Evolutionary conservation across 2,888 invertebrate genomes (phyloP).

Genomic region (Epirrita christyi): DNA sequence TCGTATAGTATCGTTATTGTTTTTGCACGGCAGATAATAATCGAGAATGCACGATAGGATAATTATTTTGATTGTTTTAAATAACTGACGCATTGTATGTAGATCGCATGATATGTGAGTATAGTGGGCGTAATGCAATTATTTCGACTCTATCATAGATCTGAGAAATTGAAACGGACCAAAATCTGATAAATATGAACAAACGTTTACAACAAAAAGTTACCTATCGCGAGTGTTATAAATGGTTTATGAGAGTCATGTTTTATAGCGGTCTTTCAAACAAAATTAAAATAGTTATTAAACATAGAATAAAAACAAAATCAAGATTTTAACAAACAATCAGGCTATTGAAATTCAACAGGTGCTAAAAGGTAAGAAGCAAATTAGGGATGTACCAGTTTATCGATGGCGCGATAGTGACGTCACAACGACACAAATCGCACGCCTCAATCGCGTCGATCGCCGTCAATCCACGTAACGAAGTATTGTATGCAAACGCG

Average conservation of each 20-base stretch:
- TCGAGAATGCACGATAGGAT: constrained; percentile 50
- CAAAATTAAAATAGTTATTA: constrained; percentile 17
- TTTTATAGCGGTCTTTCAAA: background rate
- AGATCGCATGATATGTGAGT: constrained; percentile 41
- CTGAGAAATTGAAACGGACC: constrained; percentile 37
- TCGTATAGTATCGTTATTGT: constrained; percentile 48
- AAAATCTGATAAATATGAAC: constrained; percentile 30
- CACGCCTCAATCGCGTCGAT: constrained; percentile 60
- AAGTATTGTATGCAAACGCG: constrained; percentile 77
- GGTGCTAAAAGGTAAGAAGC: constrained; percentile 61
- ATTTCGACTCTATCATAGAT: constrained; percentile 38
- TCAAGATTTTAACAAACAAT: constrained; percentile 1
- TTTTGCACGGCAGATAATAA: constrained; percentile 50
- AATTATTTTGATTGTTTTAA: constrained; percentile 58
- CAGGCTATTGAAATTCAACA: constrained; percentile 47
- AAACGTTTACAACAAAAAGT: constrained; percentile 26
- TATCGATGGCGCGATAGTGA: constrained; percentile 34
- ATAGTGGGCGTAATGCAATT: constrained; percentile 36
- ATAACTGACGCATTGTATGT: constrained; percentile 44
- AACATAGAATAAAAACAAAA: constrained; percentile 4
- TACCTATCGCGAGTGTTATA: constrained; percentile 23
- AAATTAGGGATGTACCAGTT: constrained; percentile 61
- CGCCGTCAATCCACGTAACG: constrained; percentile 58
- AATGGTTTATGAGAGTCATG: constrained; percentile 18
- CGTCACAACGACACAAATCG: constrained; percentile 53